Evolutionary conservation across 2,888 invertebrate species (phyloP).

Genomic region (Aphidoletes aphidimyza): DNA sequence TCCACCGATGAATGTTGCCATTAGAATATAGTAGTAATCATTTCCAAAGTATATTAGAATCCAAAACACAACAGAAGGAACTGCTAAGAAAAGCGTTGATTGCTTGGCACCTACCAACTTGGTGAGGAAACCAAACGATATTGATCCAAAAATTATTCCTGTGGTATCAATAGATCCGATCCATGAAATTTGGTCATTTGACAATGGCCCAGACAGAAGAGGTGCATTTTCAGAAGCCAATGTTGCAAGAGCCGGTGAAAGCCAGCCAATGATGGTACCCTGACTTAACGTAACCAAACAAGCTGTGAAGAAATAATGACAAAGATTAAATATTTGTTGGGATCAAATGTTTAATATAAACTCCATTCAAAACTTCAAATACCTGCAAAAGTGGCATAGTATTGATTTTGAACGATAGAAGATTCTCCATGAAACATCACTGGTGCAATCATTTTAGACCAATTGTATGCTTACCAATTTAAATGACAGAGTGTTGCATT

Average conservation of each 20-base stretch:
- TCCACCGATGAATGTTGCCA: neutral
- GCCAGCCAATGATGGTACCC: slow-evolving; percentile 55
- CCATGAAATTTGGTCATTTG: slow-evolving; percentile 62
- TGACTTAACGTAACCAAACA: slow-evolving; percentile 14
- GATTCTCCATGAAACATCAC: too few species aligned
- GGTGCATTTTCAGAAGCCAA: slow-evolving; percentile 54
- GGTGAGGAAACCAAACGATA: slow-evolving; percentile 63
- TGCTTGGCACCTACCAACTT: slow-evolving; percentile 62
- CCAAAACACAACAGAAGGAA: slow-evolving; percentile 62
- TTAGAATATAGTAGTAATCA: neutral
- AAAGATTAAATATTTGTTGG: neutral
- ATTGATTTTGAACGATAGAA: neutral
- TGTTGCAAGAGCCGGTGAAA: slow-evolving; percentile 48
- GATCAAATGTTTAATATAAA: too few species aligned
- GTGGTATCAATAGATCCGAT: slow-evolving; percentile 63
- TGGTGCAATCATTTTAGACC: too few species aligned
- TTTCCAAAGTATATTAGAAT: slow-evolving; percentile 8
- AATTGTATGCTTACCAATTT: too few species aligned
- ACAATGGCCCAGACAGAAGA: slow-evolving; percentile 53
- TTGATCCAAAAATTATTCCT: slow-evolving; percentile 63
- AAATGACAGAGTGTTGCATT: too few species aligned
- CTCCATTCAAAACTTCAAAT: too few species aligned
- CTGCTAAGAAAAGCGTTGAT: slow-evolving; percentile 59
- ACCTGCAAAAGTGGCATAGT: too few species aligned
- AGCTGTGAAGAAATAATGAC: neutral